Evolutionary conservation across 2,797 vertebrate species (phyloP), one percentile per base, ranked within the genome.

Genomic region (Selene dorsalis): DNA sequence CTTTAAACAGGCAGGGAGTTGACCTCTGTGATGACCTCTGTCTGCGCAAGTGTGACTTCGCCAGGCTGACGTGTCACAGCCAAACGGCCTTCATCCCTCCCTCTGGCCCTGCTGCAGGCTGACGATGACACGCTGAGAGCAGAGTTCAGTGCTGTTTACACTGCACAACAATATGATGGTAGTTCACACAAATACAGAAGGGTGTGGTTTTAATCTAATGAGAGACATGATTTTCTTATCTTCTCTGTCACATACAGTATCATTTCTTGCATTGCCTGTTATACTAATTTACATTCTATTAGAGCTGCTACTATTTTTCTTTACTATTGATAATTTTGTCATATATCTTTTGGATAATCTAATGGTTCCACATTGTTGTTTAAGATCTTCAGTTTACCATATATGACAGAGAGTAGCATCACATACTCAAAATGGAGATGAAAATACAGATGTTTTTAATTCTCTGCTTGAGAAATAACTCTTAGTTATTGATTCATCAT

Each of bases 1-100:
- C 65, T 78, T 63, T 69, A 65, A 85, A 69, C 35, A 57, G 43
- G 16, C 56, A n/a, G 80, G 61, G 63, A 62, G 35, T 26, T 75
- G 84, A 89, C 84, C 80, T 66, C 52, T 69, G 52, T 1, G 17
- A 24, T 87, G 80, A 89, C 83, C 83, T 73, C 73, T 77, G 71
- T 73, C 76, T 69, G 50, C 63, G 47, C 4, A 10, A n/a, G 57
- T 53, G 69, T 68, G 85, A 74, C 58, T 70, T 47, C 4, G 17
- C 55, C 32, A 13, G 47, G 73, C 58, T 73, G 82, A 89, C 60
- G 66, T 78, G 79, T 89, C 82, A 65, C 58, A 58, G 12, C 45
- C 53, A 60, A 32, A 74, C 58, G 67, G 22, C 39, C 64, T 28
- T 24, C 47, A 35, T 62, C 50, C 53, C 62, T 48, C 64, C 39